A percentile compares a stretch with the other conserved stretches of the same genome.
Evolutionary conservation across 2,113 vertebrate species (phyloP).

Genomic region (Bos indicus): DNA sequence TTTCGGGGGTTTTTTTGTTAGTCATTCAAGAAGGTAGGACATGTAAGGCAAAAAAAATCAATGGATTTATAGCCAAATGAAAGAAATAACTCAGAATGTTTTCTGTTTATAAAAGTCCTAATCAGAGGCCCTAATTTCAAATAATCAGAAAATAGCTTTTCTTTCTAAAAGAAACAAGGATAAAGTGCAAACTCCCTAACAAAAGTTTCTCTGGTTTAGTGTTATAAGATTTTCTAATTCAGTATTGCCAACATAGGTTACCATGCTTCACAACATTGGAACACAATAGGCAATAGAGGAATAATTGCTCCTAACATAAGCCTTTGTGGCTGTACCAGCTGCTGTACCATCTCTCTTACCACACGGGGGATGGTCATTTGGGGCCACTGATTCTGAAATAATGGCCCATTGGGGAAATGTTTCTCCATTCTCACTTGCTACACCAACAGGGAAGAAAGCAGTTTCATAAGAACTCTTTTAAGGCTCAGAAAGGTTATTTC

Average conservation of each 20-base stretch:
- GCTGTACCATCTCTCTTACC: neutral
- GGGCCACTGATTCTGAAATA: constrained; percentile 14
- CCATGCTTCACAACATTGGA: neutral
- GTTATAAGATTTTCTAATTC: neutral
- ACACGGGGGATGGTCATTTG: neutral
- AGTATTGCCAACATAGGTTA: neutral
- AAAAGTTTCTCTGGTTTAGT: neutral
- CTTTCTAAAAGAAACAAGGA: neutral
- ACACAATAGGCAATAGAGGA: neutral
- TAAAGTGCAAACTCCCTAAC: neutral
- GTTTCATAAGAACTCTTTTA: neutral
- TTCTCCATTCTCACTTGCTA: neutral
- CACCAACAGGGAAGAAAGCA: neutral
- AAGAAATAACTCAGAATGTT: neutral
- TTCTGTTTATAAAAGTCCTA: neutral
- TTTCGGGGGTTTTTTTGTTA: neutral
- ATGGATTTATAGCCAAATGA: neutral
- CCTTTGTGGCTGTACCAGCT: neutral
- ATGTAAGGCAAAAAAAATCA: neutral
- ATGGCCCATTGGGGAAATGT: neutral
- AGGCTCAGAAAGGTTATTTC: neutral
- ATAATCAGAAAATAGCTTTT: neutral
- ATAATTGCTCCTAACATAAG: neutral
- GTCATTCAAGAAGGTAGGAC: neutral
- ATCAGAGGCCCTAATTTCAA: neutral